These are phyloP conservation scores for Cyprinus carpio DNA, from an alignment of 2,113 vertebrate species.

Conservation along the genomic window DNA sequence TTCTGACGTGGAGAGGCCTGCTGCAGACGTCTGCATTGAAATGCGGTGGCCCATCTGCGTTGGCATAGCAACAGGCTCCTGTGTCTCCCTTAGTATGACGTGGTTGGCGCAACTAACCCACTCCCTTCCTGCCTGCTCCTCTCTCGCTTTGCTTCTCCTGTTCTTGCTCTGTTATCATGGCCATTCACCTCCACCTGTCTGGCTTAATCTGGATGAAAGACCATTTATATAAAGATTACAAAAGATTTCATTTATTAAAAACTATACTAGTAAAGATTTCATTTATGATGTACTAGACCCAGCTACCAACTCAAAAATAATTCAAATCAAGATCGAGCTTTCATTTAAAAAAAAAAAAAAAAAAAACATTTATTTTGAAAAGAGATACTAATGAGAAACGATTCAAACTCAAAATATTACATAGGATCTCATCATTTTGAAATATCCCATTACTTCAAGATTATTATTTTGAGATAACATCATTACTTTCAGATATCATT, in stretches of 20 bases:
- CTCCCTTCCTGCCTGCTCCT: not conserved
- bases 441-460: too few relatives aligned
- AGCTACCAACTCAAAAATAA: not conserved
- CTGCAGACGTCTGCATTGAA: conserved; percentile 57
- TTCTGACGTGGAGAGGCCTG: conserved; percentile 55
- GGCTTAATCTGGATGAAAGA: conserved; percentile 33
- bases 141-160: conserved; percentile 16
- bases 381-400: too few relatives aligned
- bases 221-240: too few relatives aligned
- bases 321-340: not conserved
- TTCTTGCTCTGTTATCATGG: conserved; percentile 18
- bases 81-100: conserved; percentile 59
- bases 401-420: too few relatives aligned
- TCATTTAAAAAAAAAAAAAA: not conserved
- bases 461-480: too few relatives aligned
- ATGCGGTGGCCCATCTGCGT: conserved; percentile 57
- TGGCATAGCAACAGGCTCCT: conserved; percentile 67
- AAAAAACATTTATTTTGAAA: not conserved
- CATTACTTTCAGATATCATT: not conserved
- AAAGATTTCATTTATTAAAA: not conserved
- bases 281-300: not conserved
- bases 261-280: too few relatives aligned
- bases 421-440: too few relatives aligned
- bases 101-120: conserved; percentile 46
- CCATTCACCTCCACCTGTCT: conserved; percentile 32